Evolutionary conservation across 2,888 invertebrate species (phyloP).

Genomic region (Leucoptera coffeella): DNA sequence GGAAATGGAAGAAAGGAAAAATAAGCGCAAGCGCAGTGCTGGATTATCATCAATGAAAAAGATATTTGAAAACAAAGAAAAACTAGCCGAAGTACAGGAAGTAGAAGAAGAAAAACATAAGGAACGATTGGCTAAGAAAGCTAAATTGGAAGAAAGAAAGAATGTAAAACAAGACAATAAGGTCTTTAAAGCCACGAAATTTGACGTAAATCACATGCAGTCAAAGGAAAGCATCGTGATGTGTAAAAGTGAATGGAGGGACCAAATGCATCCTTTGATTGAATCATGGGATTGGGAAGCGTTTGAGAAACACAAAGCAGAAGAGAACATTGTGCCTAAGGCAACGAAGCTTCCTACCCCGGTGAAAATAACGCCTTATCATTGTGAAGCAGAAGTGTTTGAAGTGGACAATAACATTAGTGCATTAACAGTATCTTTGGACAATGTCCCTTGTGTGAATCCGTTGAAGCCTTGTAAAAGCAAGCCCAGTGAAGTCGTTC

Average conservation of each 20-base stretch:
- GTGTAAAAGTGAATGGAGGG: constrained; percentile 52
- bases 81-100: constrained; percentile 56
- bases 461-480: constrained; percentile 52
- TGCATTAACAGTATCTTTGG: constrained; percentile 49
- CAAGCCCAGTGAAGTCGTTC: constrained; percentile 34
- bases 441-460: constrained; percentile 57
- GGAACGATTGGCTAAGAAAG: constrained; percentile 29
- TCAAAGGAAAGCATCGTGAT: constrained; percentile 45
- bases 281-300: constrained; percentile 61
- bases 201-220: constrained; percentile 44
- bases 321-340: constrained; percentile 40
- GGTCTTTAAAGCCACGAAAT: constrained; percentile 35
- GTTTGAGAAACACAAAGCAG: constrained; percentile 53
- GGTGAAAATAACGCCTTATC: constrained; percentile 36
- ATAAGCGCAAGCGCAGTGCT: constrained; percentile 57
- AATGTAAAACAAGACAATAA: constrained; percentile 43
- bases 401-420: constrained; percentile 45
- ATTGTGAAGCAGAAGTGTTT: constrained; percentile 42
- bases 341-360: constrained; percentile 38
- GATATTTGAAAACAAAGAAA: constrained; percentile 74
- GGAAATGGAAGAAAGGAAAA: constrained; percentile 47
- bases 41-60: constrained; percentile 60
- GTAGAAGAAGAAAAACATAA: constrained; percentile 50
- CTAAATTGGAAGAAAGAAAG: constrained; percentile 28
- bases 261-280: constrained; percentile 57